These are phyloP conservation scores for Poecile montanus DNA, from an alignment of 2,797 vertebrate species.

Conservation along the genomic window DNA sequence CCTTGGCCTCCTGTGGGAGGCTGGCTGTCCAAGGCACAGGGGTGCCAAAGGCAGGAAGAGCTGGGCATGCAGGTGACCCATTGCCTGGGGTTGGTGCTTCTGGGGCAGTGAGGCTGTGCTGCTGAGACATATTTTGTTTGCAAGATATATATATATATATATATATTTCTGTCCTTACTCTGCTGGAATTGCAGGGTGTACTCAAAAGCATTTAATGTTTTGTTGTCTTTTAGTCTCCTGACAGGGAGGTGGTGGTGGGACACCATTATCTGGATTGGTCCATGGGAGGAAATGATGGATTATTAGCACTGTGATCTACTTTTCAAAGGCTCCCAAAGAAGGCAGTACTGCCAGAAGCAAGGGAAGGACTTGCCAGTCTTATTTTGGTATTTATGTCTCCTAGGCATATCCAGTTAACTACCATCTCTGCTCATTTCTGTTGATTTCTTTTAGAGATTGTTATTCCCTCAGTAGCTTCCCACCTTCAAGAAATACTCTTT, in stretches of 20 bases:
- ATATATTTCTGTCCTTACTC: neutral
- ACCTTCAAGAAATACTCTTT: neutral
- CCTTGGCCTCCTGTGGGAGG: neutral
- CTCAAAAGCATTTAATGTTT: neutral
- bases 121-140: neutral
- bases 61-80: rapidly evolving
- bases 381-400: neutral
- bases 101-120: neutral
- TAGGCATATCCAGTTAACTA: neutral
- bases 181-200: neutral
- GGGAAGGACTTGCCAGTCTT: neutral
- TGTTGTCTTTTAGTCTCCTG: neutral
- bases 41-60: neutral
- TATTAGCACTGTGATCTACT: neutral
- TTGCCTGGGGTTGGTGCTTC: neutral
- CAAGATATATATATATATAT: no score
- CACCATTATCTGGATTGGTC: neutral
- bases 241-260: neutral
- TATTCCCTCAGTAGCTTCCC: neutral
- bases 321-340: neutral
- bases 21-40: neutral
- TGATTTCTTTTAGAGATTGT: neutral
- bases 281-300: neutral
- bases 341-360: neutral
- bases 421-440: neutral